These are phyloP conservation scores for Papilio polytes DNA, from an alignment of 1,140 invertebrate genomes.

Conservation along the genomic window DNA sequence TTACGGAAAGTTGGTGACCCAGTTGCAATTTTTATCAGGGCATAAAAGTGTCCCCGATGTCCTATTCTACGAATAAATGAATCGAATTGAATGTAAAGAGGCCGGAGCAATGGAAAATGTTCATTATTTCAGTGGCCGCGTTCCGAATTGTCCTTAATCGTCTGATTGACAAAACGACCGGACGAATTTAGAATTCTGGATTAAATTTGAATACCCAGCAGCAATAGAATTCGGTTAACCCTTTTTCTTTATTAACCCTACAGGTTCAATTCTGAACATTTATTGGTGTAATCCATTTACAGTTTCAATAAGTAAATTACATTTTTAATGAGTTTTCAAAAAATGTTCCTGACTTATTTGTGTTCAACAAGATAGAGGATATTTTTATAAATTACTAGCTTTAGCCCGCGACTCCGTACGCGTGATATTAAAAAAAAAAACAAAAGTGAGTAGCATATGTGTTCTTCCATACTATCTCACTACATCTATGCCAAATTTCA, in stretches of 20 bases:
- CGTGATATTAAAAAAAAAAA: too few species aligned
- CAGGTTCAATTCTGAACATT: not conserved
- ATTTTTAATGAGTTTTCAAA: not conserved
- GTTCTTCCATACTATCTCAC: too few species aligned
- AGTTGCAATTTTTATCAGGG: conserved; percentile 12
- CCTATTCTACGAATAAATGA: conserved; percentile 35
- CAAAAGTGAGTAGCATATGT: too few species aligned
- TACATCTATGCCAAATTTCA: too few species aligned
- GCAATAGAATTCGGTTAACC: not conserved
- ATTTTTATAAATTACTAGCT: too few species aligned
- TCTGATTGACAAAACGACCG: conserved; percentile 36
- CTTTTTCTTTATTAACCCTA: conserved; percentile 33
- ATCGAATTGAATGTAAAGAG: conserved; percentile 38
- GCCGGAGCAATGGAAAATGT: conserved; percentile 28
- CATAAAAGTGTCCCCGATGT: conserved; percentile 30
- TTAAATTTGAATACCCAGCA: conserved; percentile 26
- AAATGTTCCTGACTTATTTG: not conserved
- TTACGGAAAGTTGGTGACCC: conserved; percentile 3
- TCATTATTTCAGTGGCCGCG: conserved; percentile 29
- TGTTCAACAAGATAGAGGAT: too few species aligned
- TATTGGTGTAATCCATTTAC: conserved; percentile 13
- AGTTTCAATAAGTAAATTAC: conserved; percentile 5
- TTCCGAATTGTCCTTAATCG: conserved; percentile 34
- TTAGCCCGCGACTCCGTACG: too few species aligned
- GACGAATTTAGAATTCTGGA: conserved; percentile 32